Evolutionary conservation across 2,113 vertebrate genomes (phyloP), one percentile per base, ranked within the genome.

Genomic region (Chaetops frenatus): DNA sequence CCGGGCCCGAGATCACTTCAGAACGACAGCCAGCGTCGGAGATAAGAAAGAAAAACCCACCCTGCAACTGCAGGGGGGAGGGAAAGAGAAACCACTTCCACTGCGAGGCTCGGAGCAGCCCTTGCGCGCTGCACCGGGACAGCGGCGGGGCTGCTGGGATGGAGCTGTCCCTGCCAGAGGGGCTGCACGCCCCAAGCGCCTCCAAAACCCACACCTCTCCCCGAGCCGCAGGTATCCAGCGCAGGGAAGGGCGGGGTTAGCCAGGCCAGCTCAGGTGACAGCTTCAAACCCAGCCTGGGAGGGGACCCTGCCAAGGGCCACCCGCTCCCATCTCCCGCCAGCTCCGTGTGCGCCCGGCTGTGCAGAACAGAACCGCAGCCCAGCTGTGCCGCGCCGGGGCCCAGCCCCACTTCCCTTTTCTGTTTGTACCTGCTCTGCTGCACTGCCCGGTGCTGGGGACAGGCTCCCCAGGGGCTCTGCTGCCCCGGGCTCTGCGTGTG

Each of bases 71-170:
- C 74, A 29, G 56, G 61, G 86, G 96, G 92, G 64, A 71, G 76
- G 86, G 66, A 71, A n/a, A 64, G 56, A 94, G 69, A 94, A 96
- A 93, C 94, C 86, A 53, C 93, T 92, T 96, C 89, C 95, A 85
- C 84, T 5, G 45, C 33, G 36, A 44, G 67, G 6, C 45, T 40
- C 11, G 15, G 31, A 13, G 0, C 4, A 88, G 50, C 65, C 18
- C 51, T 19, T 7, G 51, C 2, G 70, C 3, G 0, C 84, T 78
- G 84, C 15, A 15, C 28, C 66, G 88, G n/a, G 81, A 50, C 36
- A 3, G n/a, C 25, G 7, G 24, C 1, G 0, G 47, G 45, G 78
- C 88, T 50, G 10, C 9, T 23, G 4, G 1, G 2, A 36, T 2
- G 7, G 7, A 28, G 66, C 23, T 61, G 71, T 3, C 27, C 86